A percentile compares a stretch with the other conserved stretches of the same genome.
Evolutionary conservation across 2,888 invertebrate genomes (phyloP).

Genomic region (Eurytoma californica): DNA sequence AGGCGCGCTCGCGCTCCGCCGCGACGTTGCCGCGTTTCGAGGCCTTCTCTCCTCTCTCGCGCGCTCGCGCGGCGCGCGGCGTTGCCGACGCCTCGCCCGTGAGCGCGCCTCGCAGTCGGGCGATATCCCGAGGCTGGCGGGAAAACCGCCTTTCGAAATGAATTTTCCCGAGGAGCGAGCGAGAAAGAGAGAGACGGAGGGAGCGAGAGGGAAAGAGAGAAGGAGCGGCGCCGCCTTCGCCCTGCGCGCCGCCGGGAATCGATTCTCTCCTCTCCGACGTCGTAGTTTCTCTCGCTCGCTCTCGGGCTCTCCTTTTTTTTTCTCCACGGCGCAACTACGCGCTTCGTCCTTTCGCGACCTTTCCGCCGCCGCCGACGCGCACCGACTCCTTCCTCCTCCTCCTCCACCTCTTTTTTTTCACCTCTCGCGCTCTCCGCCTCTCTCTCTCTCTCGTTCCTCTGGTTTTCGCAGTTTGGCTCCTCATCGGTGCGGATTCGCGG

Average conservation of each 20-base stretch:
- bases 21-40: slow-evolving; percentile 74
- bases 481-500: background rate
- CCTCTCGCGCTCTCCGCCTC: too few relatives aligned
- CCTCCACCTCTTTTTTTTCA: too few relatives aligned
- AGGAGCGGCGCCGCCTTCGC: slow-evolving; percentile 40
- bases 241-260: slow-evolving; percentile 43
- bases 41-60: slow-evolving; percentile 59
- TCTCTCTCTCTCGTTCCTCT: too few relatives aligned
- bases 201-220: slow-evolving; percentile 4
- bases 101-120: background rate
- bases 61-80: slow-evolving; percentile 68
- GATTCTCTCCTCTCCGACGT: slow-evolving; percentile 46
- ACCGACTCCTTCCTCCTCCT: too few relatives aligned
- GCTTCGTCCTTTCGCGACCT: slow-evolving; percentile 21
- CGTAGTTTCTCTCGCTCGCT: slow-evolving; percentile 14
- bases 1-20: slow-evolving; percentile 23
- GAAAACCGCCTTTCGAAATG: slow-evolving; percentile 72
- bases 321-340: background rate
- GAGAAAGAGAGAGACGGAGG: slow-evolving; percentile 20
- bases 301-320: slow-evolving; percentile 11
- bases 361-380: background rate
- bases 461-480: too few relatives aligned
- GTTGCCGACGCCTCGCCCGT: slow-evolving; percentile 49
- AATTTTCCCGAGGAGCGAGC: slow-evolving; percentile 62
- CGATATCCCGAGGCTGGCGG: slow-evolving; percentile 65